phyloP scores from a whole-genome alignment of 2,797 vertebrate genomes.

The Macropus fuliginosus region DNA sequence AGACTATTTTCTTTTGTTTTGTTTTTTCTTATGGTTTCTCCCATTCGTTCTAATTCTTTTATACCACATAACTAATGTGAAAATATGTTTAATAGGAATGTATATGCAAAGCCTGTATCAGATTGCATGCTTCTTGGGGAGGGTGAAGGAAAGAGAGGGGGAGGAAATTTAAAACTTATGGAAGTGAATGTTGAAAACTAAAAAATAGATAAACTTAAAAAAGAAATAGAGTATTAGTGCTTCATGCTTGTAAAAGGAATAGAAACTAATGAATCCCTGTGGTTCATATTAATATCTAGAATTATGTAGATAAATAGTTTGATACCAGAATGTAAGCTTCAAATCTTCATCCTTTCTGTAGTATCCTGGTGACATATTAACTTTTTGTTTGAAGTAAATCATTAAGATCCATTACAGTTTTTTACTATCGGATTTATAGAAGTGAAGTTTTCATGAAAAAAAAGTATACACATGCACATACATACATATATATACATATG shows the following conservation, averaged over 20 bases:
- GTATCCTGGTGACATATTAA: neutral
- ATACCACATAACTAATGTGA: too few relatives aligned
- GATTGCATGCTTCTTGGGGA: too few relatives aligned
- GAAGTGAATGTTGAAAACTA: too few relatives aligned
- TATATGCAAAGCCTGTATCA: too few relatives aligned
- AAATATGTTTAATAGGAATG: too few relatives aligned
- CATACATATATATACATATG: too few relatives aligned
- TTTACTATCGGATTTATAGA: conserved; percentile 30
- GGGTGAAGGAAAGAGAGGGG: too few relatives aligned
- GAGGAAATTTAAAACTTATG: too few relatives aligned
- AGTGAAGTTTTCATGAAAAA: conserved; percentile 16
- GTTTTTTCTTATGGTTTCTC: too few relatives aligned
- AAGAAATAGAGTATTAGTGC: conserved; percentile 68
- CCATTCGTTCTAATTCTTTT: too few relatives aligned
- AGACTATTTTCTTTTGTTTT: too few relatives aligned
- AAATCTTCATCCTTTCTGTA: conserved; percentile 7
- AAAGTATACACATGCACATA: neutral
- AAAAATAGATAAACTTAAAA: too few relatives aligned
- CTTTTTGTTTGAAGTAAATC: conserved; percentile 36
- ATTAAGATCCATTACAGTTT: conserved; percentile 38
- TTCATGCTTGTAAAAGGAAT: conserved; percentile 54
- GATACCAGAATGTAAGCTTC: conserved; percentile 11
- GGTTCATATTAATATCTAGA: conserved; percentile 16
- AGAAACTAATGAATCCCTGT: conserved; percentile 54
- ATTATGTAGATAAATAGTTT: neutral